Evolutionary conservation across 2,797 vertebrate genomes (phyloP).

Genomic region (Pempheris klunzingeri): DNA sequence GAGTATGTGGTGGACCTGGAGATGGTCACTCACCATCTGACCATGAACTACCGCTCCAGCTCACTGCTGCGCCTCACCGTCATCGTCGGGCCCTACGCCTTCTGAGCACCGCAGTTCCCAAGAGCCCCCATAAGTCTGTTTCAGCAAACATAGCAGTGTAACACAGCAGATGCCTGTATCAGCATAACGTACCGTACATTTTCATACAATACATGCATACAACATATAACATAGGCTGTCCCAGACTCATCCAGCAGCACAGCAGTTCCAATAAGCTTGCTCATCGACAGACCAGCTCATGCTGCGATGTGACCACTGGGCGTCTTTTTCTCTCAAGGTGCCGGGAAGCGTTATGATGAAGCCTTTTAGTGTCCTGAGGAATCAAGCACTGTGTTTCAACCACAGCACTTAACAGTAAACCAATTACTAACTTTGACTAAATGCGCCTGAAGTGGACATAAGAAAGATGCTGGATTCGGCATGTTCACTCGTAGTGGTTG

Average conservation of each 20-base stretch:
- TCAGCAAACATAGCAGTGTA: constrained; percentile 67
- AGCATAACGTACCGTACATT: constrained; percentile 71
- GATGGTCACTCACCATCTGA: constrained; percentile 95
- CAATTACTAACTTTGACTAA: constrained; percentile 19
- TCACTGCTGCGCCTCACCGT: constrained; percentile 95
- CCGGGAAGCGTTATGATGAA: constrained; percentile 29
- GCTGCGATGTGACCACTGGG: constrained; percentile 65
- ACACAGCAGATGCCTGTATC: constrained; percentile 65
- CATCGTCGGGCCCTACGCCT: constrained; percentile 94
- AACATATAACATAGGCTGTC: constrained; percentile 59
- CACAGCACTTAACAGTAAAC: constrained; percentile 7
- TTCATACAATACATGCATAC: constrained; percentile 59
- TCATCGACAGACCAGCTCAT: constrained; percentile 46
- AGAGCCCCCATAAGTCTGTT: constrained; percentile 49
- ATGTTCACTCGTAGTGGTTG: constrained; percentile 14
- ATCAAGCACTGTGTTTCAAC: constrained; percentile 24
- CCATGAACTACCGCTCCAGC: constrained; percentile 93
- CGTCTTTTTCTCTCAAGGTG: constrained; percentile 56
- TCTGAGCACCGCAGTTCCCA: constrained; percentile 81
- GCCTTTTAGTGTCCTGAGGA: constrained; percentile 10
- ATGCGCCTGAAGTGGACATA: constrained; percentile 20
- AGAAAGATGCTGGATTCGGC: constrained; percentile 22
- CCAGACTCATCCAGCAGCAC: constrained; percentile 45
- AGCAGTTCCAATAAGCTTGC: constrained; percentile 45
- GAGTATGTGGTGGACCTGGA: constrained; percentile 96